Evolutionary conservation across 2,888 invertebrate species (phyloP).

Genomic region (Aphodius sticticus): DNA sequence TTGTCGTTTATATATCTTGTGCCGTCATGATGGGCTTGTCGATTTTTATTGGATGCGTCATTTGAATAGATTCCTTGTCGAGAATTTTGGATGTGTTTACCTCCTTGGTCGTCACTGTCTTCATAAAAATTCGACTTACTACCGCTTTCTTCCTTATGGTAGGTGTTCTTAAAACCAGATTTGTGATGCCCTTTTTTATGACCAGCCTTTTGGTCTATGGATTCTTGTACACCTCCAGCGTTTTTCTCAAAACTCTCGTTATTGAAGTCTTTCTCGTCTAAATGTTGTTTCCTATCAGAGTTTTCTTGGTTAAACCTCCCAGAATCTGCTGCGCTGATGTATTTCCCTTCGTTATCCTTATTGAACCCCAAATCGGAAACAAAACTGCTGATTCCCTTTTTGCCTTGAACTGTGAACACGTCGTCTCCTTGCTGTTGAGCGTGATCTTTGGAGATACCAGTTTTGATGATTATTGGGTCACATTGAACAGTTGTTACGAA

Average conservation of each 20-base stretch:
- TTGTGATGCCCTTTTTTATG: constrained; percentile 76
- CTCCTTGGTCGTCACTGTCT: constrained; percentile 64
- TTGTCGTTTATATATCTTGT: constrained; percentile 49
- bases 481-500: background rate
- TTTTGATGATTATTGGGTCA: constrained; percentile 44
- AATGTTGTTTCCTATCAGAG: constrained; percentile 50
- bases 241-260: constrained; percentile 52
- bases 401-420: constrained; percentile 41
- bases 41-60: constrained; percentile 49
- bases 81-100: constrained; percentile 54
- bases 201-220: constrained; percentile 54
- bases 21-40: constrained; percentile 50
- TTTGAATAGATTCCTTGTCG: constrained; percentile 45
- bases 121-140: constrained; percentile 75
- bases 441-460: constrained; percentile 42
- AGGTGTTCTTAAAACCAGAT: constrained; percentile 73
- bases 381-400: constrained; percentile 50
- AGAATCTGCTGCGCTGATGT: constrained; percentile 49
- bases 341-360: constrained; percentile 51
- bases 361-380: constrained; percentile 55
- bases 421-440: constrained; percentile 42
- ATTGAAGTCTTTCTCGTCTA: constrained; percentile 50
- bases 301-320: constrained; percentile 52
- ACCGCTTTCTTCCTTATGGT: constrained; percentile 75
- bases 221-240: constrained; percentile 49